Evolutionary conservation across 1,140 invertebrate genomes (phyloP).

Genomic region (Drosophila funebris): DNA sequence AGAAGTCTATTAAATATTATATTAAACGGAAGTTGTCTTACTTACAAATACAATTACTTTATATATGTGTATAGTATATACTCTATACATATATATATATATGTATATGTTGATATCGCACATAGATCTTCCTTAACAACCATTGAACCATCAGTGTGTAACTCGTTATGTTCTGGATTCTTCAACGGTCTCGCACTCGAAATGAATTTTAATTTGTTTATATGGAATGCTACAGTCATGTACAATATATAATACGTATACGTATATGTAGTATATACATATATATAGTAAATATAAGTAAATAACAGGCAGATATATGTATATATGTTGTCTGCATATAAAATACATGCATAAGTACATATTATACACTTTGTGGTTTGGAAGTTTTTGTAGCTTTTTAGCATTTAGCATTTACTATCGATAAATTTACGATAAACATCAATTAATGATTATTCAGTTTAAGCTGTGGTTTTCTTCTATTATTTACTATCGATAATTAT

Average conservation of each 20-base stretch:
- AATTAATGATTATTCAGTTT: too few relatives aligned
- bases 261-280: too few relatives aligned
- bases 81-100: background rate
- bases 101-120: background rate
- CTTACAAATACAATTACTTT: background rate
- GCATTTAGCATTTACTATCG: background rate
- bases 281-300: background rate
- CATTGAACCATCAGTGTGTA: background rate
- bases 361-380: background rate
- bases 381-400: background rate
- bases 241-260: too few relatives aligned
- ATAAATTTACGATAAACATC: background rate
- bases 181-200: slow-evolving; percentile 41
- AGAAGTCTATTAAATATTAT: slow-evolving; percentile 32
- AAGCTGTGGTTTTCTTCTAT: too few relatives aligned
- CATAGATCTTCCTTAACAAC: slow-evolving; percentile 10
- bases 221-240: slow-evolving; percentile 15
- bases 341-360: background rate
- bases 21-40: slow-evolving; percentile 15
- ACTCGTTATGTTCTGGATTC: slow-evolving; percentile 18
- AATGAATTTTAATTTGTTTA: slow-evolving; percentile 68
- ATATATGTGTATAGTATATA: too few relatives aligned
- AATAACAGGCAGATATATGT: background rate
- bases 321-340: background rate
- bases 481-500: too few relatives aligned